Base-by-base conservation (phyloP, 2,888 invertebrate genomes). In the Merodon equestris region DNA sequence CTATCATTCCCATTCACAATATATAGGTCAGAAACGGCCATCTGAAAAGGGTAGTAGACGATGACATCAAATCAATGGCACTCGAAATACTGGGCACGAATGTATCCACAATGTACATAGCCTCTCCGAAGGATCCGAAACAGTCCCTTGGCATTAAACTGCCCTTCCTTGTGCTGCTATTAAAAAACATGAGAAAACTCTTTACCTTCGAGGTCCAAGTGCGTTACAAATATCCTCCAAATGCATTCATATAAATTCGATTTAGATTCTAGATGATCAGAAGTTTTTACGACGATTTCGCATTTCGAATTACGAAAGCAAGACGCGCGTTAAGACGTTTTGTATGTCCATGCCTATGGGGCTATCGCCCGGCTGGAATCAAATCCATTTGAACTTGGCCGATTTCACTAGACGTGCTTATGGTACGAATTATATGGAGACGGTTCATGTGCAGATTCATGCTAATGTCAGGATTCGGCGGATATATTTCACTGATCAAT, bases 341-440 rank as follows among this genome's bases (percentile, higher is more conserved):
- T 97, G 97, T 84, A 99, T 98, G 79, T 96, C 95, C 44, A 98
- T 99, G 98, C 99, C 99, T 0, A 96, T 99, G 91, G 94, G 97
- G 82, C 85, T 89, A 84, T 87, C 88, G 0, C 84, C 86, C 60
- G 96, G 96, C 13, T 96, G 92, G 93, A 93, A 93, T 87, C 93
- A 94, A 88, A 97, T 99, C 86, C 98, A 98, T 89, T 98, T 99
- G 87, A 99, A 99, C 90, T 91, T 99, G 84, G 95, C 97, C 45
- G 99, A 99, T 89, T 99, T 99, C 86, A 98, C 98, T 2, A 92
- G 96, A 85, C 92, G 98, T 83, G 99, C 99, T 0, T 99, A 99
- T 86, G 98, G 98, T 64, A 95, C 96, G 3, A 96, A 95, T 88
- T 98, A 96, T 87, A 92, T 97, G 84, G 97, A 98, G 89, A 95